Conservation (phyloP, 64 coral and sea anemone species). For the Montipora cactus region DNA sequence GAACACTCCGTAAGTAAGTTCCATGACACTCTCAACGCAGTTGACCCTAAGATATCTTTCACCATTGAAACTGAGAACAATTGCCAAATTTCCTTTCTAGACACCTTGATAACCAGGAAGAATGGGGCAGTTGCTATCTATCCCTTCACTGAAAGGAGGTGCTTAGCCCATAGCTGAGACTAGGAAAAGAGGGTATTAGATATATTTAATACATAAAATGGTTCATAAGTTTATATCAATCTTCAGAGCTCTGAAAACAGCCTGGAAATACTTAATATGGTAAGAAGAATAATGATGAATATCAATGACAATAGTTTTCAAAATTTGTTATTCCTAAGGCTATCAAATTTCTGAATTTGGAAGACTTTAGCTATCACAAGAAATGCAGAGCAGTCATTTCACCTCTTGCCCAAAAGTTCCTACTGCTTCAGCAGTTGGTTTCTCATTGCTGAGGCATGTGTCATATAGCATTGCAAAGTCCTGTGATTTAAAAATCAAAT, state of each 20-base stretch:
- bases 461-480: not conserved
- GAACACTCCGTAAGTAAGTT: too few species aligned
- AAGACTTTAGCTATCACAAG: not conserved
- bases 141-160: not conserved
- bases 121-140: too few species aligned
- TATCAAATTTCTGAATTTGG: not conserved
- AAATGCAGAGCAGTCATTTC: not conserved
- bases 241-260: constrained; percentile 1
- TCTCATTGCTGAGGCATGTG: not conserved
- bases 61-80: too few species aligned
- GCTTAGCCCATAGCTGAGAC: not conserved
- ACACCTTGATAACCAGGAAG: too few species aligned
- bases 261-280: not conserved
- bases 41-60: too few species aligned
- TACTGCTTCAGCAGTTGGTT: not conserved
- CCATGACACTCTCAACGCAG: too few species aligned
- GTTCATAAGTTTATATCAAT: not conserved
- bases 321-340: not conserved
- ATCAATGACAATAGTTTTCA: not conserved
- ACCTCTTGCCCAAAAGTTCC: not conserved
- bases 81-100: too few species aligned
- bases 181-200: not conserved
- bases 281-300: not conserved
- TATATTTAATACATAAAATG: not conserved
- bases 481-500: constrained; percentile 2